These are phyloP conservation scores for Montipora capitata DNA, from an alignment of 92 coral and sea anemone species.

Conservation along the genomic window DNA sequence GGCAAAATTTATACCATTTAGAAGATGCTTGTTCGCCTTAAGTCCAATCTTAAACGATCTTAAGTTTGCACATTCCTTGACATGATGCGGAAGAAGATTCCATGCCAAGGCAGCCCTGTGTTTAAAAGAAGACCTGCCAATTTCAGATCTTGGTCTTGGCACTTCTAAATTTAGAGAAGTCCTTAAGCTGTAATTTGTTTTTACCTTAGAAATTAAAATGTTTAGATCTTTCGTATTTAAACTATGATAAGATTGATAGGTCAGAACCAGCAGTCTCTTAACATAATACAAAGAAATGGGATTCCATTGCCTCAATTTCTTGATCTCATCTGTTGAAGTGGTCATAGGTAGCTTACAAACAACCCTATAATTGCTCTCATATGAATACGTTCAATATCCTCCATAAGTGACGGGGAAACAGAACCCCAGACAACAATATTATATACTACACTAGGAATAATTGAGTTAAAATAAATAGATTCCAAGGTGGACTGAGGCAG, in stretches of 20 bases:
- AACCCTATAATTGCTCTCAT: slow-evolving; percentile 23
- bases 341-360: slow-evolving; percentile 20
- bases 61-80: too few species aligned
- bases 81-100: too few species aligned
- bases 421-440: slow-evolving; percentile 21
- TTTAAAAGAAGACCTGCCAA: too few species aligned
- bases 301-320: slow-evolving; percentile 10
- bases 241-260: slow-evolving; percentile 15
- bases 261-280: slow-evolving; percentile 26
- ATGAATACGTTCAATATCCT: slow-evolving; percentile 15
- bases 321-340: slow-evolving; percentile 20
- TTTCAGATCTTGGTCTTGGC: too few species aligned
- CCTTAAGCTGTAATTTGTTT: too few species aligned
- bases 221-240: slow-evolving; percentile 2
- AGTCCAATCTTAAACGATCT: too few species aligned
- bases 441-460: slow-evolving; percentile 51
- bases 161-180: too few species aligned
- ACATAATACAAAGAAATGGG: slow-evolving; percentile 6
- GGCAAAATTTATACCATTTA: too few species aligned
- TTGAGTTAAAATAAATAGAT: slow-evolving; percentile 54
- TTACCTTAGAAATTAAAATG: not conserved
- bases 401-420: slow-evolving; percentile 11
- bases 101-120: too few species aligned
- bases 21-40: too few species aligned
- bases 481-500: slow-evolving; percentile 45